Evolutionary conservation across 2,797 vertebrate genomes (phyloP).

Genomic region (Pangasius mekongensis): DNA sequence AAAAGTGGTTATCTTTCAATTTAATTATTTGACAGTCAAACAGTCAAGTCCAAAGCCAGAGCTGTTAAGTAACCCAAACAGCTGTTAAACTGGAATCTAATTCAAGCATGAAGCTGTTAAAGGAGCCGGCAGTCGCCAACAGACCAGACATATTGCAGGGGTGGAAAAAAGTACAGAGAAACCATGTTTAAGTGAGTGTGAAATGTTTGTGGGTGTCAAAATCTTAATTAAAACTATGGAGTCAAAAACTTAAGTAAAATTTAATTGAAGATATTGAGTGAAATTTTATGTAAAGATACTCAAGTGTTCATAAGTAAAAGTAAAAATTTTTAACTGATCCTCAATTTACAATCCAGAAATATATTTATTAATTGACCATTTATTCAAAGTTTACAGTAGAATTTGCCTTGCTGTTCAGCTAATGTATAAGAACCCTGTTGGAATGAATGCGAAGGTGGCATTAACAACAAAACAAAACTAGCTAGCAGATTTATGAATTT

Average conservation of each 20-base stretch:
- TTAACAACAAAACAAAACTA: neutral
- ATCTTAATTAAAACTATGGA: too few species aligned
- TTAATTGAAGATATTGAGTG: too few species aligned
- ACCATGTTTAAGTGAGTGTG: too few species aligned
- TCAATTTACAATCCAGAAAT: neutral
- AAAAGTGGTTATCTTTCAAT: neutral
- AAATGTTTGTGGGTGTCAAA: too few species aligned
- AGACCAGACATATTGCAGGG: neutral
- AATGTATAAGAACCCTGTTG: neutral
- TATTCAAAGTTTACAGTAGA: neutral
- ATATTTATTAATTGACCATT: neutral
- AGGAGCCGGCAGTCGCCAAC: neutral
- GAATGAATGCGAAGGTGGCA: neutral
- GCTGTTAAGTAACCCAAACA: neutral
- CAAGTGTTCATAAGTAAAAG: too few species aligned
- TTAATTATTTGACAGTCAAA: conserved; percentile 1
- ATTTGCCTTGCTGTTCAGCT: neutral
- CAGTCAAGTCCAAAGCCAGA: neutral
- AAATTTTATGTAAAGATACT: too few species aligned
- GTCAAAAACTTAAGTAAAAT: too few species aligned
- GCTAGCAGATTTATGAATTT: neutral
- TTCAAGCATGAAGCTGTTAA: neutral
- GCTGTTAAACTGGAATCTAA: neutral
- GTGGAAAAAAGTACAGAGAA: neutral
- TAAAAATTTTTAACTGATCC: too few species aligned